Evolutionary conservation across 2,797 vertebrate genomes (phyloP).

Genomic region (Poecilia gillii): DNA sequence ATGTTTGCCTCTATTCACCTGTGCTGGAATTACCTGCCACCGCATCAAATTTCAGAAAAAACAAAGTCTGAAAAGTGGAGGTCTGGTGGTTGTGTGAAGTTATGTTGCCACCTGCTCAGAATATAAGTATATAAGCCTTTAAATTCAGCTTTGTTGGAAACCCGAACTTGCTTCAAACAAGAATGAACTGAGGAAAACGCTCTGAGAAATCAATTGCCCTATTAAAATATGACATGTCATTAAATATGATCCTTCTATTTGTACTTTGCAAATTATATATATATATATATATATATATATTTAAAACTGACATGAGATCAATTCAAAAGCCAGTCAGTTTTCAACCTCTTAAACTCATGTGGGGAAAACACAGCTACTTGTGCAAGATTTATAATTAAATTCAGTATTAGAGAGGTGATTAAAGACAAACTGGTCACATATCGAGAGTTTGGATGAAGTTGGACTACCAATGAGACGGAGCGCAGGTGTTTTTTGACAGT

Average conservation of each 20-base stretch:
- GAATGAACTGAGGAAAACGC: neutral
- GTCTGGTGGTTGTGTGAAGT: constrained; percentile 22
- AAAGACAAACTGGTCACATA: constrained; percentile 31
- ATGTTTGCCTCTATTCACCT: constrained; percentile 35
- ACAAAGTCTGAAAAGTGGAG: constrained; percentile 19
- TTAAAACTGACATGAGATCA: neutral
- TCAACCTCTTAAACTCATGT: neutral
- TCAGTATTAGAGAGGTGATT: constrained; percentile 37
- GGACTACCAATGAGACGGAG: constrained; percentile 29
- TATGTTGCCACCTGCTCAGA: neutral
- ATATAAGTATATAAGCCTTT: neutral
- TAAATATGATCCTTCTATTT: neutral
- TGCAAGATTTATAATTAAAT: constrained; percentile 29
- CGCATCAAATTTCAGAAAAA: constrained; percentile 6
- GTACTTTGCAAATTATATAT: neutral
- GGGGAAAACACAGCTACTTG: constrained; percentile 8
- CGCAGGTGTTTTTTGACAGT: constrained; percentile 50
- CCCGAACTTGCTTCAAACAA: neutral
- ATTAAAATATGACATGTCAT: neutral
- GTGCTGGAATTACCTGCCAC: constrained; percentile 31
- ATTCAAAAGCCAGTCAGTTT: neutral
- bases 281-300: too few species aligned
- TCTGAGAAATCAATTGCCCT: neutral
- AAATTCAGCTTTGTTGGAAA: neutral
- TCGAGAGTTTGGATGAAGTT: constrained; percentile 42